These are phyloP conservation scores for Tholera decimalis DNA, from an alignment of 2,888 invertebrate species.

Conservation along the genomic window DNA sequence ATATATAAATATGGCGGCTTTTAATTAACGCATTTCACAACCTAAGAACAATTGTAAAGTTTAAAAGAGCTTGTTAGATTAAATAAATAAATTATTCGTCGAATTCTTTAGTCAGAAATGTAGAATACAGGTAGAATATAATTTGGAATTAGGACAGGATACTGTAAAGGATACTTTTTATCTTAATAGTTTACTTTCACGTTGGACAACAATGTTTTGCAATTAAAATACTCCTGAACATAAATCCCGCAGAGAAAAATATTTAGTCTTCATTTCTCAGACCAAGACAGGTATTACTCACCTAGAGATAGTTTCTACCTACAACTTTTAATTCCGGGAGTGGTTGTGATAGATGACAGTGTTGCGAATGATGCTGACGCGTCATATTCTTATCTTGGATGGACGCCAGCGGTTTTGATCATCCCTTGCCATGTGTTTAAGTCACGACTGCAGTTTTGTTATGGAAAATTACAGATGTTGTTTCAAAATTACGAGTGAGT, in stretches of 20 bases:
- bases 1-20: too few species aligned
- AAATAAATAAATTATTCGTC: too few species aligned
- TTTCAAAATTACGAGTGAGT: background rate
- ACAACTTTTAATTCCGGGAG: conserved; percentile 52
- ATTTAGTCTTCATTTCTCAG: background rate
- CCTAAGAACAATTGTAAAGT: too few species aligned
- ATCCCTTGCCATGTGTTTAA: conserved; percentile 30
- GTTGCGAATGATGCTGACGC: conserved; percentile 46
- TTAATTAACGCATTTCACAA: too few species aligned
- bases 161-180: background rate
- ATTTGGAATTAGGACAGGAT: background rate
- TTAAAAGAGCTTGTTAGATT: too few species aligned
- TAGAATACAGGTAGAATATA: background rate
- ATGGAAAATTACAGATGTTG: background rate
- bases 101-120: too few species aligned
- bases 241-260: background rate
- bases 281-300: conserved; percentile 1
- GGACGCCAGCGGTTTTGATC: conserved; percentile 50
- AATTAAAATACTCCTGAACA: background rate
- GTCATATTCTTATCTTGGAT: conserved; percentile 55
- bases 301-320: conserved; percentile 11
- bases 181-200: background rate
- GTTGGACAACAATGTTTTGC: background rate
- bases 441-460: conserved; percentile 35
- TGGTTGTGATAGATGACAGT: conserved; percentile 57